phyloP scores from a whole-genome alignment of 1,140 invertebrate species.

The Bombus waltoni region DNA sequence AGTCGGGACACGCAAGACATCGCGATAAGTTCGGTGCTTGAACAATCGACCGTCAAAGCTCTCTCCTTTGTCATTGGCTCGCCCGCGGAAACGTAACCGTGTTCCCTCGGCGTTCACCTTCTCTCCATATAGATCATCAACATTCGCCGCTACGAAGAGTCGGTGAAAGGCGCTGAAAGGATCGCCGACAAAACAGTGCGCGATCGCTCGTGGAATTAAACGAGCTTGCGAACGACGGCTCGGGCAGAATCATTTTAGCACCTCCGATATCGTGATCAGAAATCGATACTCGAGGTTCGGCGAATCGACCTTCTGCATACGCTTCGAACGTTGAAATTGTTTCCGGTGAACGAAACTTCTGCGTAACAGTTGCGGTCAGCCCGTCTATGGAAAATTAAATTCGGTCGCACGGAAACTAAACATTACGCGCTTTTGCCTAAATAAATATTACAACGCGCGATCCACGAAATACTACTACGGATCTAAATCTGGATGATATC shows the following conservation, averaged over 20 bases:
- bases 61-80: slow-evolving; percentile 47
- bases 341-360: no score
- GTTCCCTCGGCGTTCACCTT: slow-evolving; percentile 28
- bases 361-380: no score
- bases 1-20: slow-evolving; percentile 36
- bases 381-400: no score
- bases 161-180: neutral
- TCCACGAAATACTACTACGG: no score
- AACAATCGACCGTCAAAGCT: slow-evolving; percentile 35
- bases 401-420: no score
- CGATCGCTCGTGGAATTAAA: slow-evolving; percentile 28
- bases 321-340: no score
- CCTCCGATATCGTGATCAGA: neutral
- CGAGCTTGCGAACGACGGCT: slow-evolving; percentile 1
- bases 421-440: no score
- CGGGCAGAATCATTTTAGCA: slow-evolving; percentile 18
- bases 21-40: slow-evolving; percentile 30
- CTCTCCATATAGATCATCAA: slow-evolving; percentile 56
- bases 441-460: no score
- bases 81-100: slow-evolving; percentile 28
- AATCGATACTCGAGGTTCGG: neutral
- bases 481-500: no score
- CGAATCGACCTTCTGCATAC: no score
- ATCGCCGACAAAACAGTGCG: slow-evolving; percentile 8
- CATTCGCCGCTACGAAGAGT: neutral